Evolutionary conservation across 2,113 vertebrate species (phyloP).

Genomic region (Mustela nigripes): DNA sequence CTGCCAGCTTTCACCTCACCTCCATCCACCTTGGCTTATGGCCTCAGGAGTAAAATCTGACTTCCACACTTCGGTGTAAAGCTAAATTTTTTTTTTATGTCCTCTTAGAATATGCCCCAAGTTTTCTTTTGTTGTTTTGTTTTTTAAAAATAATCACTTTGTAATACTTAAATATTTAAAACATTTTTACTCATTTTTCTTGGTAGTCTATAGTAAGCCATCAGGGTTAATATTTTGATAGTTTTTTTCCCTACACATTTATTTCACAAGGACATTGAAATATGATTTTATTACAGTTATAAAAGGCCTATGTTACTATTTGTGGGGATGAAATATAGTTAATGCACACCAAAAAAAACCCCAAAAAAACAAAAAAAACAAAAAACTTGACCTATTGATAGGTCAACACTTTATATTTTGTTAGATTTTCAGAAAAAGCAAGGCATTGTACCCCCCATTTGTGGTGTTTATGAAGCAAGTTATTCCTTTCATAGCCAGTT

Average conservation of each 20-base stretch:
- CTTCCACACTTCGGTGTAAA: background rate
- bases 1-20: rapidly evolving
- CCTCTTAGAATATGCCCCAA: background rate
- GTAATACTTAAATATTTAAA: background rate
- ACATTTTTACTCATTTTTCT: background rate
- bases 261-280: background rate
- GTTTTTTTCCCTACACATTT: background rate
- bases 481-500: background rate
- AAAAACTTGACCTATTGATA: too few species aligned
- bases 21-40: background rate
- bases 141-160: background rate
- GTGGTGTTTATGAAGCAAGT: background rate
- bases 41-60: background rate
- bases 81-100: background rate
- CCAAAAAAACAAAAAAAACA: background rate
- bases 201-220: background rate
- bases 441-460: background rate
- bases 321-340: background rate
- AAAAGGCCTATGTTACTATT: background rate
- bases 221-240: background rate
- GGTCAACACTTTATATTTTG: background rate
- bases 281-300: background rate
- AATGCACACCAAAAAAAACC: background rate
- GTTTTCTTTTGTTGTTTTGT: background rate
- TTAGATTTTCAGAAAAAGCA: slow-evolving; percentile 35